phyloP scores from a whole-genome alignment of 2,113 vertebrate species.

The Spheniscus mendiculus region DNA sequence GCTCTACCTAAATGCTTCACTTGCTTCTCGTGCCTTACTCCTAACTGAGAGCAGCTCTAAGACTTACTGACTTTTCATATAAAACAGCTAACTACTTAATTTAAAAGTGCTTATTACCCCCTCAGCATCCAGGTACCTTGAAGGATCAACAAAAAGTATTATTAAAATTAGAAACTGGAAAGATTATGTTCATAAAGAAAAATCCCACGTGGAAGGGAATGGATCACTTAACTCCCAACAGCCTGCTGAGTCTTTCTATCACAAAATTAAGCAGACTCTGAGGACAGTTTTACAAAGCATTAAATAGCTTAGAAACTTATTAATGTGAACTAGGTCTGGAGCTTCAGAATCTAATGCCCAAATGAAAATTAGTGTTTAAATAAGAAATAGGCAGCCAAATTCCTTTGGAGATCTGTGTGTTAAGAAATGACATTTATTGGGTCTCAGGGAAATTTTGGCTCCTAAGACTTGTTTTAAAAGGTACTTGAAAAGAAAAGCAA shows the following conservation, averaged over 20 bases:
- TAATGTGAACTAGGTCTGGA: background rate
- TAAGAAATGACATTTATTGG: background rate
- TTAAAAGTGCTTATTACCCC: background rate
- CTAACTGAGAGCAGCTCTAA: background rate
- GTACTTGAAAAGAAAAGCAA: background rate
- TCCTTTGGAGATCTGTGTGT: background rate
- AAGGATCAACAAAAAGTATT: background rate
- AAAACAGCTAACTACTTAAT: background rate
- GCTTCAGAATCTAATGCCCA: background rate
- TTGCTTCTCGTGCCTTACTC: background rate
- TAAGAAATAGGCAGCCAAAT: background rate
- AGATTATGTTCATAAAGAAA: background rate
- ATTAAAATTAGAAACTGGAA: background rate
- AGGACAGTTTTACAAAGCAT: background rate
- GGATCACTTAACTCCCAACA: background rate
- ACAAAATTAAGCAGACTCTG: background rate
- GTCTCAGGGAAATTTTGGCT: background rate
- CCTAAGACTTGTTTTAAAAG: background rate
- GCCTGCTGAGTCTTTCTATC: background rate
- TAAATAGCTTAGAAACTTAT: background rate
- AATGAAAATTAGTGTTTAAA: background rate
- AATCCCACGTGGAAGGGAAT: background rate
- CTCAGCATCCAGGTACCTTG: background rate
- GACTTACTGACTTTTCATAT: background rate
- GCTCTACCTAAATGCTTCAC: background rate